Evolutionary conservation across 2,797 vertebrate species (phyloP), one percentile per base, ranked within the genome.

Genomic region (Darevskia nairensis): DNA sequence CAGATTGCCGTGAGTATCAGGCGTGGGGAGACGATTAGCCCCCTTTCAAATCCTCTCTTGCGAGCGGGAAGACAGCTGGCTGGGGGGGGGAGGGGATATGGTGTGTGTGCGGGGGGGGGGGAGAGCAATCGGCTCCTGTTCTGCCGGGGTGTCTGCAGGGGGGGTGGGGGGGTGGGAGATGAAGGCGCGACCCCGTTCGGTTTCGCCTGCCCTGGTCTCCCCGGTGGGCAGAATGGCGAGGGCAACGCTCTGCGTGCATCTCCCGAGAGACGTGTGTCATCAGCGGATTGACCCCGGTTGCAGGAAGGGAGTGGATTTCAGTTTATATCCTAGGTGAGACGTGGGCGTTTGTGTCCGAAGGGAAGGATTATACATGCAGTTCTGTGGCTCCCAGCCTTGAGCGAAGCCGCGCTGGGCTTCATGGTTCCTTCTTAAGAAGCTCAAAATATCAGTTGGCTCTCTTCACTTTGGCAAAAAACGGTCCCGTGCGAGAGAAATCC

Each of bases 1-100:
- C 98, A 81, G 98, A 98, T 93, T 99, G 99, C 95, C 98, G 99
- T 99, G 97, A 99, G 99, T 99, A 94, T 89, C 90, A 11, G 84
- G 25, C 11, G 8, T 6, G 81, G 29, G 39, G 64, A 10, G 35
- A 17, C 3, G 44, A 29, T 29, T 35, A 41, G 27, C 39, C 7
- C 61, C 3, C 19, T 17, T 46, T 72, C 17, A 77, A 39, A n/a
- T 29, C 85, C 7, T 72, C 23, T 61, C 46, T 69, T 13, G 74
- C 17, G 8, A 66, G 66, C 27, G 1, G 41, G 11, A 8, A 25
- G 35, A n/a, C 50, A 46, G 29, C 75, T 19, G 82, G 55, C 46
- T 17, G 2, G 35, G 15, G 44, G 23, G 13, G 8, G 15, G 25
- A 6, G 8, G 15, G 25, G 27, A 1, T 32, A 35, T 5, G 41